These are phyloP conservation scores for Harmothoe impar DNA, from an alignment of 2,888 invertebrate genomes.

Conservation along the genomic window DNA sequence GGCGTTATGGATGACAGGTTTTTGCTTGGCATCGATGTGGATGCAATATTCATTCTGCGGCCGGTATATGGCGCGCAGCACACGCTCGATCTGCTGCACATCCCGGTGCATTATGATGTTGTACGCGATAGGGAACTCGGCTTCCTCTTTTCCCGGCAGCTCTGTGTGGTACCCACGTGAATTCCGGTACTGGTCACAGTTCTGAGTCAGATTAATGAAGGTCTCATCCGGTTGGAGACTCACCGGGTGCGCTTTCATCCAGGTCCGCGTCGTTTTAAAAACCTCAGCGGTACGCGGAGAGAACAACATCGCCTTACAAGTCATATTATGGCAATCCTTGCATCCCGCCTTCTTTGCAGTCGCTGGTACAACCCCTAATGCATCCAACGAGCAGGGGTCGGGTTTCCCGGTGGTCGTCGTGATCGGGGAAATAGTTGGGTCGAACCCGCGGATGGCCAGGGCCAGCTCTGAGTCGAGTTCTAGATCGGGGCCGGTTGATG, in stretches of 20 bases:
- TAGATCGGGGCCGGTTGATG: background rate
- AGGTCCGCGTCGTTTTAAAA: background rate
- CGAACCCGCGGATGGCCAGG: background rate
- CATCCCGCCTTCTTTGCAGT: conserved; percentile 29
- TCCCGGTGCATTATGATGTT: conserved; percentile 79
- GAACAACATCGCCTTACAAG: conserved; percentile 31
- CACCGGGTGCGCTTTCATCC: conserved; percentile 49
- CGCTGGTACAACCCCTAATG: background rate
- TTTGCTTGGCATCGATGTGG: conserved; percentile 77
- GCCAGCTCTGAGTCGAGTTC: background rate
- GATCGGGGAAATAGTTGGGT: background rate
- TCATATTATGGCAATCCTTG: background rate
- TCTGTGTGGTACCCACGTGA: conserved; percentile 64
- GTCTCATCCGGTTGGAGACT: background rate
- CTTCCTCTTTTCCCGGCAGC: conserved; percentile 71
- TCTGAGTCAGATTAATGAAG: conserved; percentile 28
- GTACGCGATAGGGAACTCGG: conserved; percentile 78
- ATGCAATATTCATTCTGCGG: conserved; percentile 81
- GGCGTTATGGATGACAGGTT: background rate
- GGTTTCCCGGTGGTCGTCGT: background rate
- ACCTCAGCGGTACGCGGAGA: background rate
- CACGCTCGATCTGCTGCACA: conserved; percentile 76
- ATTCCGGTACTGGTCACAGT: conserved; percentile 67
- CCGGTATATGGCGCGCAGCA: conserved; percentile 78
- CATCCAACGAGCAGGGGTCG: conserved; percentile 36